phyloP scores from a whole-genome alignment of 2,113 vertebrate genomes.

The Lepisosteus osseus region DNA sequence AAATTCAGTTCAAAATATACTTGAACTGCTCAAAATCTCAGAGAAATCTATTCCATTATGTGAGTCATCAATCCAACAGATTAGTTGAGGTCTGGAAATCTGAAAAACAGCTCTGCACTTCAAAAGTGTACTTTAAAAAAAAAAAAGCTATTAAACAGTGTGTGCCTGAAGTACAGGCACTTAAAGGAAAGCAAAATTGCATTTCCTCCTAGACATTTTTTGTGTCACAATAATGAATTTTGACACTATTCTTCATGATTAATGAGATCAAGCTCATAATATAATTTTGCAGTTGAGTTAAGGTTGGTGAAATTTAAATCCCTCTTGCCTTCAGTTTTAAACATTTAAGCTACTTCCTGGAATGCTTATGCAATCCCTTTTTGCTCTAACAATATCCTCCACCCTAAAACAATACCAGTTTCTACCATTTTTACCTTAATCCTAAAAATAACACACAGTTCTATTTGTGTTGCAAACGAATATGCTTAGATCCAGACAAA shows the following conservation, averaged over 20 bases:
- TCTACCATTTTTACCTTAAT: too few species aligned
- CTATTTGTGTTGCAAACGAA: too few species aligned
- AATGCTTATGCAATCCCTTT: constrained; percentile 5
- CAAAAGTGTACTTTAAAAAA: not conserved
- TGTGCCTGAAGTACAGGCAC: not conserved
- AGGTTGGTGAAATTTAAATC: constrained; percentile 7
- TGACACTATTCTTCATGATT: constrained; percentile 4
- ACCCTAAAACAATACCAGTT: too few species aligned
- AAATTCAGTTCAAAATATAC: not conserved
- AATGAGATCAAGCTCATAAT: constrained; percentile 3
- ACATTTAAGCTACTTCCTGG: not conserved
- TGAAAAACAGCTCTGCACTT: constrained; percentile 6
- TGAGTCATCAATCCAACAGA: not conserved
- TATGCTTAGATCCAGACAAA: too few species aligned
- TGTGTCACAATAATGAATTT: not conserved
- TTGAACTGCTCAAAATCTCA: not conserved
- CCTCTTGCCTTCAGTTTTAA: not conserved
- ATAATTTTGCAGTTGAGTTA: not conserved
- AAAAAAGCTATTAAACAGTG: not conserved
- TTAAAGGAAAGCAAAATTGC: not conserved
- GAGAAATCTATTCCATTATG: not conserved
- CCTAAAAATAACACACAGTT: too few species aligned
- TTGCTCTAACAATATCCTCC: not conserved
- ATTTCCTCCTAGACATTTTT: not conserved
- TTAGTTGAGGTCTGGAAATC: not conserved